phyloP scores from a whole-genome alignment of 2,797 vertebrate genomes.

The Acanthis flammea region DNA sequence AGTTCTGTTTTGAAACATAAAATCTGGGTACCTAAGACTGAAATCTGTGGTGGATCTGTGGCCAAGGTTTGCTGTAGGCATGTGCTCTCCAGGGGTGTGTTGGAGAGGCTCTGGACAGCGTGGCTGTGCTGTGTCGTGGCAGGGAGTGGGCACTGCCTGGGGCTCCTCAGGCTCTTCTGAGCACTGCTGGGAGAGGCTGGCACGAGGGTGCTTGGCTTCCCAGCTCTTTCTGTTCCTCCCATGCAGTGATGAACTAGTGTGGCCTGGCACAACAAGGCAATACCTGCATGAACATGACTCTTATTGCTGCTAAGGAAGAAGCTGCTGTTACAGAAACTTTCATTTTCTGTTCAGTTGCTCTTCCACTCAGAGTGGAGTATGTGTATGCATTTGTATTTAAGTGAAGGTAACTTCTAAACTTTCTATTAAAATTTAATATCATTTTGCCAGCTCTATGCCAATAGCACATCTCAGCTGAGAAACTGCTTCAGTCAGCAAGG shows the following conservation, averaged over 20 bases:
- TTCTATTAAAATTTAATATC: neutral
- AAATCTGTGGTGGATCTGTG: neutral
- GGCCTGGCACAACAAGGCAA: neutral
- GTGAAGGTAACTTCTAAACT: neutral
- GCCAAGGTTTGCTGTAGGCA: neutral
- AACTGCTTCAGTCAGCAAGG: constrained; percentile 4
- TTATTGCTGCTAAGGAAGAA: neutral
- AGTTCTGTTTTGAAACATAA: neutral
- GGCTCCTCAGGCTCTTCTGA: neutral
- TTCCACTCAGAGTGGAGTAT: neutral
- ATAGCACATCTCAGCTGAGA: neutral
- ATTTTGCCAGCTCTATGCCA: neutral
- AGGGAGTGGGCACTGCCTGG: neutral
- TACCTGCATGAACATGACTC: neutral
- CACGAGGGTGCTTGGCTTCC: neutral
- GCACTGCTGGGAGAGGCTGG: neutral
- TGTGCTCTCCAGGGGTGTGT: neutral
- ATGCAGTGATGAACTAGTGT: neutral
- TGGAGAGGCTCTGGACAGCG: fast-evolving
- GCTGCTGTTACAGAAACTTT: neutral
- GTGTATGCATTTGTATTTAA: neutral
- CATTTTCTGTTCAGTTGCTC: neutral
- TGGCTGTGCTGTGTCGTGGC: neutral
- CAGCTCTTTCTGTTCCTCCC: neutral
- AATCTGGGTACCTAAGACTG: neutral